Evolutionary conservation across 2,797 vertebrate genomes (phyloP).

Genomic region (Phrynocephalus guinanensis): DNA sequence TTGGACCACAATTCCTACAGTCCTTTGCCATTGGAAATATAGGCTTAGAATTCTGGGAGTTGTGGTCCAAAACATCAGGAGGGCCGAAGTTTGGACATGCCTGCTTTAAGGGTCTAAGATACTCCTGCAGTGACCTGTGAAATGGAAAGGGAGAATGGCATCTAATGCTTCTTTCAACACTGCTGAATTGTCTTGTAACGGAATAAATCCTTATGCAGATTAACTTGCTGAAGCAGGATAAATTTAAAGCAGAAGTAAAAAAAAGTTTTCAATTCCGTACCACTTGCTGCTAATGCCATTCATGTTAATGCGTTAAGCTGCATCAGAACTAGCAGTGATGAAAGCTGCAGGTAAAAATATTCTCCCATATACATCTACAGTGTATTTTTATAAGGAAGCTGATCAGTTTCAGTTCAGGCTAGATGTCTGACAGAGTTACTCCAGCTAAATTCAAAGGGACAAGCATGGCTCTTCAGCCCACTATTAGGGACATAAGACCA

Average conservation of each 20-base stretch:
- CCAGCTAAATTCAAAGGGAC: neutral
- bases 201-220: neutral
- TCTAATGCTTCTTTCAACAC: neutral
- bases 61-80: too few species aligned
- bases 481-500: neutral
- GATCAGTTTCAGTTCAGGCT: neutral
- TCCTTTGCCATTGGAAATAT: too few species aligned
- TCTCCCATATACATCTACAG: neutral
- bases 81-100: too few species aligned
- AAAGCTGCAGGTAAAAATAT: neutral
- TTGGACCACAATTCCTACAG: too few species aligned
- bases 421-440: neutral
- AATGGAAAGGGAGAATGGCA: neutral
- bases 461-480: neutral
- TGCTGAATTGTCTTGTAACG: neutral
- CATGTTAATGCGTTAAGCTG: neutral
- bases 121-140: neutral
- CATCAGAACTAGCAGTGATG: neutral
- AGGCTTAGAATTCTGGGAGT: too few species aligned
- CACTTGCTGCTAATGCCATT: neutral
- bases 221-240: neutral
- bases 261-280: neutral
- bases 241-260: neutral
- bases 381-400: neutral
- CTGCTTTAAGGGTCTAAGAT: neutral